A percentile compares a stretch with the other conserved stretches of the same genome.
Conservation (phyloP, 2,113 vertebrate species). For the Ibidorhyncha struthersii region DNA sequence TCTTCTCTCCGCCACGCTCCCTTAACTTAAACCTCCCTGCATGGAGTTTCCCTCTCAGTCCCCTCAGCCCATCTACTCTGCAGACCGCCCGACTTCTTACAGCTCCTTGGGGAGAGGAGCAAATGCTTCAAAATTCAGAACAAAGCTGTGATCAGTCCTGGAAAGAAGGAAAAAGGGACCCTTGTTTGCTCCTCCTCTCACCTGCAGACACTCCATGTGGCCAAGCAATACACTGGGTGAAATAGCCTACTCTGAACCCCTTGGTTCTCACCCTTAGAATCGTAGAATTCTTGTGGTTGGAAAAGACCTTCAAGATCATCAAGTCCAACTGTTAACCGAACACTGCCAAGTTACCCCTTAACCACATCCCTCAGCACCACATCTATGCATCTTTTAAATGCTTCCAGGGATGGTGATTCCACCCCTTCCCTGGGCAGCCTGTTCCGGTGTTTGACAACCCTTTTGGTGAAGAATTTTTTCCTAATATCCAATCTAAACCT, state of each 20-base stretch:
- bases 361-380: too few relatives aligned
- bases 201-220: fast-evolving
- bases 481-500: too few relatives aligned
- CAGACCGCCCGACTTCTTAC: not conserved
- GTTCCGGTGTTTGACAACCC: too few relatives aligned
- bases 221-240: not conserved
- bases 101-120: not conserved
- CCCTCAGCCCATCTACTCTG: not conserved
- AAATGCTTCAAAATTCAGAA: not conserved
- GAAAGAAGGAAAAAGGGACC: not conserved
- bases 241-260: not conserved
- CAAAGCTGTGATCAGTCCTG: not conserved
- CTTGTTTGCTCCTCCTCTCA: not conserved
- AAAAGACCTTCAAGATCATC: too few relatives aligned
- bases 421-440: too few relatives aligned
- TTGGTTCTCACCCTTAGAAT: not conserved
- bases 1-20: not conserved
- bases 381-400: too few relatives aligned
- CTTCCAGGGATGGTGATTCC: too few relatives aligned
- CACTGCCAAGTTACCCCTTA: too few relatives aligned
- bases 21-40: not conserved
- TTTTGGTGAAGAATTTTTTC: too few relatives aligned
- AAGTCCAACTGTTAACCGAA: too few relatives aligned
- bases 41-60: not conserved
- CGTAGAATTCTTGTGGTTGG: too few relatives aligned